Base-by-base conservation (phyloP, 2,797 vertebrate species). In the Syncerus caffer region DNA sequence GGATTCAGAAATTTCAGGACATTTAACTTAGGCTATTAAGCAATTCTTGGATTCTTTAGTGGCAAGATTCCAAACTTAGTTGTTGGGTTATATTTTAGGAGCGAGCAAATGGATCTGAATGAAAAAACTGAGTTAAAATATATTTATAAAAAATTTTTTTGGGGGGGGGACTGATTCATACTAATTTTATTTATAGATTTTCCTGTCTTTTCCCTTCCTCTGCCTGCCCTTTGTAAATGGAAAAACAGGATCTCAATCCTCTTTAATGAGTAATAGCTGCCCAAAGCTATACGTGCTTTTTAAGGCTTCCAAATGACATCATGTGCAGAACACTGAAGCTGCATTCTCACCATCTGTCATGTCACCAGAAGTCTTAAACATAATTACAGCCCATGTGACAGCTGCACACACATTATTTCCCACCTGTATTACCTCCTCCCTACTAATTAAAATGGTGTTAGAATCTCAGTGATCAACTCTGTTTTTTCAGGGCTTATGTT, bases 371-470 rank as follows among this genome's bases (percentile, higher is more conserved):
- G 57, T 50, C 62, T 94, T 90, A 90, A 92, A 51, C 15, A 2
- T 84, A 98, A 89, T 97, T 89, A 97, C 57, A 93, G 31, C n/a
- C 58, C 96, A n/a, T 74, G 82, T 95, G 97, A 97, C 82, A 79
- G n/a, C 78, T 91, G n/a, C 84, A 42, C 71, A 93, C 60, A 85
- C n/a, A 94, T 27, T 53, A 51, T 90, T 97, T 97, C 71, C 80
- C 95, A 95, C 95, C 74, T 76, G 78, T 86, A 83, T 96, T 95
- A 94, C 86, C 89, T 87, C 27, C 80, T 85, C 80, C 80, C 80
- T 96, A 92, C n/a, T 71, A 71, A 98, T 98, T 98, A 97, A 97
- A 97, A 85, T 83, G 88, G 83, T 97, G 90, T 93, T 93, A 96
- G 84, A 82, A 53, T 94, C 80, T 96, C 90, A 95, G 90, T 83